Percentiles rank a stretch among this genome's conserved stretches.
phyloP scores from a whole-genome alignment of 2,888 invertebrate genomes.

The Unio pictorum region DNA sequence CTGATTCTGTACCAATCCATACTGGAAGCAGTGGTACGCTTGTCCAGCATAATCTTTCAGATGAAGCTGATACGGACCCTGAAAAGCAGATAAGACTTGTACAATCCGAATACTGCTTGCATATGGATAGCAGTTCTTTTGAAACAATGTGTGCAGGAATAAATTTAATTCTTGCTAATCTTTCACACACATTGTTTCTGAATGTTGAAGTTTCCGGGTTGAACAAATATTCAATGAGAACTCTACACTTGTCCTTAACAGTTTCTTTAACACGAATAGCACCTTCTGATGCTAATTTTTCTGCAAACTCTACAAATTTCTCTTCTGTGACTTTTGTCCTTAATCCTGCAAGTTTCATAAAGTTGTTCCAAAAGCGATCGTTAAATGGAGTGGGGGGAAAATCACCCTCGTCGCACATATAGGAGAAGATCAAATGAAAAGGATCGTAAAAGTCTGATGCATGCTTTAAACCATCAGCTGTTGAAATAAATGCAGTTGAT shows the following conservation, averaged over 20 bases:
- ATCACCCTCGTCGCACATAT: background rate
- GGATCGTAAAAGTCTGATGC: slow-evolving; percentile 11
- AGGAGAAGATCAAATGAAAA: slow-evolving; percentile 6
- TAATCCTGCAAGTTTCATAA: slow-evolving; percentile 24
- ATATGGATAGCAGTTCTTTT: background rate
- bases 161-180: background rate
- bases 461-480: slow-evolving; percentile 3
- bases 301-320: slow-evolving; percentile 25
- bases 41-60: slow-evolving; percentile 17
- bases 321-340: slow-evolving; percentile 10
- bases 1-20: background rate
- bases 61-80: background rate
- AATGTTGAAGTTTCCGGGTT: background rate
- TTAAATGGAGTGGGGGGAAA: slow-evolving; percentile 21
- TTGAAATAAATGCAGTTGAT: slow-evolving; percentile 9
- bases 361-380: slow-evolving; percentile 12
- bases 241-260: slow-evolving; percentile 7
- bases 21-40: slow-evolving; percentile 15
- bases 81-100: slow-evolving; percentile 12
- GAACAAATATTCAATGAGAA: slow-evolving; percentile 10
- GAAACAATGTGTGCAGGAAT: too few relatives aligned
- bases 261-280: background rate
- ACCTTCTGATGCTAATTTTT: slow-evolving; percentile 9
- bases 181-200: background rate
- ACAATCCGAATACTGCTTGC: background rate